Percentiles rank a stretch among this genome's conserved stretches.
These are phyloP conservation scores for Cyclophora albipunctata DNA, from an alignment of 2,888 invertebrate genomes.

Conservation along the genomic window DNA sequence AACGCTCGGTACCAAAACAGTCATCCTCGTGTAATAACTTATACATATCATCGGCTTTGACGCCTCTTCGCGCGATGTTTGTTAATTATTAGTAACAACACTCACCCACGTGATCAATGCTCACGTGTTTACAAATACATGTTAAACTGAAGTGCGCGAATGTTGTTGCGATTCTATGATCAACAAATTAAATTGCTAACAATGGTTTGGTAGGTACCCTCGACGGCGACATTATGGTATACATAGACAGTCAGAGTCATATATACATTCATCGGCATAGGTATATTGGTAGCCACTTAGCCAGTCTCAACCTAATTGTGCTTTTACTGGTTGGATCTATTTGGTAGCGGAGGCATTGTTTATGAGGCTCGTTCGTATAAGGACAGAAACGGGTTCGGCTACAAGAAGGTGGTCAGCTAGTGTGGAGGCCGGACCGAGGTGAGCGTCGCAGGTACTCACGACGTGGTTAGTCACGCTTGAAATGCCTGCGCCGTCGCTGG, in stretches of 20 bases:
- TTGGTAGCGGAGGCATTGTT: too few species aligned
- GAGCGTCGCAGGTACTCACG: constrained; percentile 48
- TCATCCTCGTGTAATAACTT: constrained; percentile 16
- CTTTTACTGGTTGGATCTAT: too few species aligned
- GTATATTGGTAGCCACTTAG: too few species aligned
- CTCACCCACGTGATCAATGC: neutral
- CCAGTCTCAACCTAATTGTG: too few species aligned
- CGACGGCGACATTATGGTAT: too few species aligned
- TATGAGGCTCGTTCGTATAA: constrained; percentile 12
- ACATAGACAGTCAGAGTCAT: too few species aligned
- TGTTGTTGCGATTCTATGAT: neutral
- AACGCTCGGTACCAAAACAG: too few species aligned
- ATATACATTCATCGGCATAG: too few species aligned
- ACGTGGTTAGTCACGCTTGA: constrained; percentile 62
- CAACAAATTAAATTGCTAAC: too few species aligned
- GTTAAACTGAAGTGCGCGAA: constrained; percentile 17
- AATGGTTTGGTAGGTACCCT: too few species aligned
- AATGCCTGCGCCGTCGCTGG: constrained; percentile 44
- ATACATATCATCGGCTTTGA: constrained; percentile 20
- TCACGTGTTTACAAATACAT: neutral
- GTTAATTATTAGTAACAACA: constrained; percentile 4
- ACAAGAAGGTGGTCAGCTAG: constrained; percentile 54
- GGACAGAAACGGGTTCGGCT: constrained; percentile 56
- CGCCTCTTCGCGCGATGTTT: constrained; percentile 3
- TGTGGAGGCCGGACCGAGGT: constrained; percentile 62